Evolutionary conservation across 2,888 invertebrate species (phyloP).

Genomic region (Aricia artaxerxes): DNA sequence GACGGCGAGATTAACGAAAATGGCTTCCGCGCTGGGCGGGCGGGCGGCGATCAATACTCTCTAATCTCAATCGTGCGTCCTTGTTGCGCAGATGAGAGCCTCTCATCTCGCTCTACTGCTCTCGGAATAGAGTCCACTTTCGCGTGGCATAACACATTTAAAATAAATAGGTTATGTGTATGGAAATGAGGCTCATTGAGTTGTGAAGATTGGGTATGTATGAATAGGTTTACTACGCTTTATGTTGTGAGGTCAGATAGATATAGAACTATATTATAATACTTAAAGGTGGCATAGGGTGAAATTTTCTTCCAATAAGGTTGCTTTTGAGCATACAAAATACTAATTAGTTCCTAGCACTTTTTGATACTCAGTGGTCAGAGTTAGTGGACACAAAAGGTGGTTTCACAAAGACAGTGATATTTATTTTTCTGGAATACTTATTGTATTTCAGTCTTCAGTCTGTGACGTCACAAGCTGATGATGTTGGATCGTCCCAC

Average conservation of each 20-base stretch:
- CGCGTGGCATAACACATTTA: neutral
- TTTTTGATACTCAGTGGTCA: too few relatives aligned
- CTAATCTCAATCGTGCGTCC: conserved; percentile 75
- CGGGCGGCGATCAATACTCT: conserved; percentile 53
- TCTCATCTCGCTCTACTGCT: conserved; percentile 32
- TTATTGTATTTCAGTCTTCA: neutral
- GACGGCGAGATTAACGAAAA: conserved; percentile 71
- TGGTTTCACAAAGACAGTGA: neutral
- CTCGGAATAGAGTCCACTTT: conserved; percentile 42
- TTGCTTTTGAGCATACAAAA: neutral
- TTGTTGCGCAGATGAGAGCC: conserved; percentile 48
- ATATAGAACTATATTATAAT: neutral
- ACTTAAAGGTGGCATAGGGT: neutral
- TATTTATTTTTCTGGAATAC: neutral
- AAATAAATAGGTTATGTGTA: conserved; percentile 23
- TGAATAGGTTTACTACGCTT: neutral
- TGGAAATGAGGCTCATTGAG: conserved; percentile 20
- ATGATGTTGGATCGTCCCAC: conserved; percentile 13
- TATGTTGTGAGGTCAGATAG: neutral
- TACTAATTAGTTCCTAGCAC: neutral
- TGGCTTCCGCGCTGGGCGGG: conserved; percentile 51
- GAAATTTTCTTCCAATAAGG: neutral
- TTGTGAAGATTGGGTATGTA: conserved; percentile 15
- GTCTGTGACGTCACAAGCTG: neutral
- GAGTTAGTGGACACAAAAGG: too few relatives aligned